Base-by-base conservation (phyloP, 2,113 vertebrate species). In the Cryptotis parvus region DNA sequence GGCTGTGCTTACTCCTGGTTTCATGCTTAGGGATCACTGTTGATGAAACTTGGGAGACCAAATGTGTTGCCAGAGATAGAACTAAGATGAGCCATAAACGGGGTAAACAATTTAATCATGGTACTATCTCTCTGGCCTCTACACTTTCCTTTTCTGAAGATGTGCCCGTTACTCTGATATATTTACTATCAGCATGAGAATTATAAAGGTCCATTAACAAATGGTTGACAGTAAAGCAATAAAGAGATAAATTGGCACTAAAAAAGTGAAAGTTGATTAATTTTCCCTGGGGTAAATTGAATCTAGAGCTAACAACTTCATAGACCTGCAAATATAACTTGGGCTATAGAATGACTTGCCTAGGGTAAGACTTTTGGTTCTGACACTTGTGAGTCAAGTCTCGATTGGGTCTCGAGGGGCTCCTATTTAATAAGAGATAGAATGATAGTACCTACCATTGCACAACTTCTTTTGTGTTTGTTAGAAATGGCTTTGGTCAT, bases 91-190 rank as follows among this genome's bases (percentile, higher is more conserved):
- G 55, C 29, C 63, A 5, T 65, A 29, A 27, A 29, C 29, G 31
- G 9, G 22, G 27, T 65, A 27, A 65, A 31, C 12, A 31, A 8
- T 12, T 65, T 65, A 65, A 6, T 29, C 63, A 65, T 3, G 29
- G 4, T 31, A 31, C 63, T 31, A 65, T 31, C 63, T 65, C 58
- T 49, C 63, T 65, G 27, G 63, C 63, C 12, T 6, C 27, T 22
- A 27, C 27, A 65, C n/a, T 92, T 90, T 92, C 58, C 45, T 37
- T 80, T 61, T 24, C 24, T 49, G 20, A 75, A 91, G 61, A 63
- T 33, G 74, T 24, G 26, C 9, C n/a, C 9, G n/a, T 52, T 37
- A 4, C 35, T 75, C 68, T 65, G 52, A 33, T 20, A 41, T 81
- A 26, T 63, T 74, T 31, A 45, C 37, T 27, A 43, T 33, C 31